A percentile compares a stretch with the other conserved stretches of the same genome.
Evolutionary conservation across 1,140 invertebrate species (phyloP).

Genomic region (Wasmannia auropunctata): DNA sequence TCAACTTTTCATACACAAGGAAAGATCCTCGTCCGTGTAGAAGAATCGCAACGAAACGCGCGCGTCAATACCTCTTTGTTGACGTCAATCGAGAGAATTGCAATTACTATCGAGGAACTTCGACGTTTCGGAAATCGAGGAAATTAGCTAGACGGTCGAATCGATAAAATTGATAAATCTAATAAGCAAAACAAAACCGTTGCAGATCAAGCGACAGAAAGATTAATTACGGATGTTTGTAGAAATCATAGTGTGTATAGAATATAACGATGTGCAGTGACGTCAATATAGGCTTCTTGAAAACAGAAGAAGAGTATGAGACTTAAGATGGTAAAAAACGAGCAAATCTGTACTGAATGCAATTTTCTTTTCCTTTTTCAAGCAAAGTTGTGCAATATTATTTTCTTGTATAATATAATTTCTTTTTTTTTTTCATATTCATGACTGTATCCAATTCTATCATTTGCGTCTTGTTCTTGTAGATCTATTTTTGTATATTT

Average conservation of each 20-base stretch:
- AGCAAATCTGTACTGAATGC: neutral
- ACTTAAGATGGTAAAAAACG: neutral
- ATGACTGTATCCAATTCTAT: neutral
- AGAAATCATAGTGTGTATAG: neutral
- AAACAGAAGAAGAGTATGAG: neutral
- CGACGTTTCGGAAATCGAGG: neutral
- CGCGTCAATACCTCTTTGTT: neutral
- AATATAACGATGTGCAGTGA: neutral
- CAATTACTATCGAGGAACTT: neutral
- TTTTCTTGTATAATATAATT: neutral
- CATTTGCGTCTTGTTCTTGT: neutral
- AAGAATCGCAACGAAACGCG: neutral
- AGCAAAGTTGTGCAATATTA: neutral
- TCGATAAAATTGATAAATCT: neutral
- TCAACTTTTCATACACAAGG: conserved; percentile 50
- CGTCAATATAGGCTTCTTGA: neutral
- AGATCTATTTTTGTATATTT: too few species aligned
- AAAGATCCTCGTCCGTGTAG: conserved; percentile 28
- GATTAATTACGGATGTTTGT: neutral
- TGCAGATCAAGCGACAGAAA: neutral
- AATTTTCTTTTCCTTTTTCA: neutral
- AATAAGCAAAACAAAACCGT: neutral
- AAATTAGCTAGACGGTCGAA: neutral
- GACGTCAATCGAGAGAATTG: neutral
- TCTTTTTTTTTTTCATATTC: neutral